These are phyloP conservation scores for Bombyx mori DNA, from an alignment of 1,140 invertebrate species.

Conservation along the genomic window ASM3026992v2 NC_085107.1:14727001-14727500, in stretches of 20 bases:
- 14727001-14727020: no score
- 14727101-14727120: no score
- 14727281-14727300: background rate
- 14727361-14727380: constrained; percentile 25
- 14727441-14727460: constrained; percentile 53
- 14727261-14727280: constrained; percentile 1
- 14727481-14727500: constrained; percentile 67
- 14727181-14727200: no score
- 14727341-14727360: constrained; percentile 46
- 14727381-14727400: constrained; percentile 19
- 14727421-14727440: constrained; percentile 40
- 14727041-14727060: no score
- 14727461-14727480: constrained; percentile 61
- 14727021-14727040: no score
- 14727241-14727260: background rate
- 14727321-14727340: constrained; percentile 59
- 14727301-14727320: constrained; percentile 32
- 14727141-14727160: no score
- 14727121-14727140: no score
- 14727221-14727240: background rate
- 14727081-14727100: no score
- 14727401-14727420: constrained; percentile 31
- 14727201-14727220: no score
- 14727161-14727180: no score
- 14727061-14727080: no score